Percentiles rank a stretch among this genome's conserved stretches.
Conservation (phyloP, 2,113 vertebrate species). For the Dolichallabes microphthalmus region DNA sequence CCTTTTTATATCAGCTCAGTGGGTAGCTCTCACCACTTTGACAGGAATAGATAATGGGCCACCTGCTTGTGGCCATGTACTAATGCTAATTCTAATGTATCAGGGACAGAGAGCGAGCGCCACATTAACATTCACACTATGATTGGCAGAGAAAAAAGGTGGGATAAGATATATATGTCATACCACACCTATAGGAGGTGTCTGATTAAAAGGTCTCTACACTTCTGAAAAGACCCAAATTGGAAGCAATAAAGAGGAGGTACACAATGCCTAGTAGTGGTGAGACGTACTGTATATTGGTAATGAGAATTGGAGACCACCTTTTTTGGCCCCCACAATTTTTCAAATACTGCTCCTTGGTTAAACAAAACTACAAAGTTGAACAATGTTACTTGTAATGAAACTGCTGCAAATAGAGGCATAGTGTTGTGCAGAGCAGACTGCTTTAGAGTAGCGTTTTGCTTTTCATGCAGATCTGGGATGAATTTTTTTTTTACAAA, state of each 20-base stretch:
- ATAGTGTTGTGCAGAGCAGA: background rate
- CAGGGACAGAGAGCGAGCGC: background rate
- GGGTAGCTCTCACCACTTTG: conserved; percentile 24
- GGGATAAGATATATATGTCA: background rate
- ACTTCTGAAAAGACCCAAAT: background rate
- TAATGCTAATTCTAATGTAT: conserved; percentile 30
- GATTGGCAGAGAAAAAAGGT: conserved; percentile 18
- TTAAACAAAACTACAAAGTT: background rate
- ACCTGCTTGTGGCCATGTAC: conserved; percentile 10
- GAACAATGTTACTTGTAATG: background rate
- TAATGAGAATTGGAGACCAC: background rate
- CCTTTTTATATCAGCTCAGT: conserved; percentile 40
- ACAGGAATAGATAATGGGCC: conserved; percentile 42
- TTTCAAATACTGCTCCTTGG: background rate
- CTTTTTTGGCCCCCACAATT: background rate
- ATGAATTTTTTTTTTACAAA: background rate
- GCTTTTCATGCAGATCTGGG: background rate
- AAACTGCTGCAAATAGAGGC: background rate
- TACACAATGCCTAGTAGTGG: background rate
- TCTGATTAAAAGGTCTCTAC: conserved; percentile 9
- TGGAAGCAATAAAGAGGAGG: background rate
- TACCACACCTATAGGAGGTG: background rate
- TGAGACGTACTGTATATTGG: background rate
- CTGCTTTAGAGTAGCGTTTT: too few relatives aligned
- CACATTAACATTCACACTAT: conserved; percentile 26